A percentile compares a stretch with the other conserved stretches of the same genome.
phyloP scores from a whole-genome alignment of 2,113 vertebrate genomes.

The Ageneiosus marmoratus region DNA sequence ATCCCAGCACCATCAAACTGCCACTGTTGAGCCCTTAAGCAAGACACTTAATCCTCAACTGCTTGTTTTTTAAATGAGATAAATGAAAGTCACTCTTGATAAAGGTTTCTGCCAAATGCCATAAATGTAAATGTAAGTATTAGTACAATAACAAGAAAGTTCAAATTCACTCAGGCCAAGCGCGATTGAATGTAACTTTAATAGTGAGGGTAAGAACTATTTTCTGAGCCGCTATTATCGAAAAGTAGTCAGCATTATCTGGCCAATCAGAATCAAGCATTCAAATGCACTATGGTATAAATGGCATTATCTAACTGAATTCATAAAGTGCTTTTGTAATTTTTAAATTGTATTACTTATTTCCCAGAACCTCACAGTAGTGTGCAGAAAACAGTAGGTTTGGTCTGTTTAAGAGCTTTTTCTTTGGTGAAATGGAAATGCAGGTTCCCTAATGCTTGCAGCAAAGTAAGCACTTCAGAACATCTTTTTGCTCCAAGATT shows the following conservation, averaged over 20 bases:
- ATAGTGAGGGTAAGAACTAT: constrained; percentile 41
- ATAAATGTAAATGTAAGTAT: not conserved
- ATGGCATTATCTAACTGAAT: not conserved
- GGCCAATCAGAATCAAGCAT: not conserved
- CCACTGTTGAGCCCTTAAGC: too few species aligned
- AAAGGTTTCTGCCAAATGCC: too few species aligned
- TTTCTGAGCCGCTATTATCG: not conserved
- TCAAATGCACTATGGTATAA: not conserved
- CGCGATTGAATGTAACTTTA: constrained; percentile 34
- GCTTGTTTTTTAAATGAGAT: too few species aligned
- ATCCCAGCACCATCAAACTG: too few species aligned
- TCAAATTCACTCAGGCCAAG: not conserved
- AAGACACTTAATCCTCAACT: too few species aligned
- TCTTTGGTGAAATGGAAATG: not conserved
- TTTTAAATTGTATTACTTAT: not conserved
- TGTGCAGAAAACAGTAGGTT: constrained; percentile 1
- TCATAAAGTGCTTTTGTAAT: not conserved
- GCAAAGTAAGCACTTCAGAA: constrained; percentile 13
- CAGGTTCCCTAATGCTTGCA: constrained; percentile 13
- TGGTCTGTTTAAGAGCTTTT: not conserved
- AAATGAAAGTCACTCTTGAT: too few species aligned
- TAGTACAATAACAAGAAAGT: not conserved
- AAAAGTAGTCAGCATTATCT: not conserved
- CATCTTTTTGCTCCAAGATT: not conserved
- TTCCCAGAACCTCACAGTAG: not conserved